Base-by-base conservation (phyloP, 2,888 invertebrate species). In the Bruchidius siliquastri region DNA sequence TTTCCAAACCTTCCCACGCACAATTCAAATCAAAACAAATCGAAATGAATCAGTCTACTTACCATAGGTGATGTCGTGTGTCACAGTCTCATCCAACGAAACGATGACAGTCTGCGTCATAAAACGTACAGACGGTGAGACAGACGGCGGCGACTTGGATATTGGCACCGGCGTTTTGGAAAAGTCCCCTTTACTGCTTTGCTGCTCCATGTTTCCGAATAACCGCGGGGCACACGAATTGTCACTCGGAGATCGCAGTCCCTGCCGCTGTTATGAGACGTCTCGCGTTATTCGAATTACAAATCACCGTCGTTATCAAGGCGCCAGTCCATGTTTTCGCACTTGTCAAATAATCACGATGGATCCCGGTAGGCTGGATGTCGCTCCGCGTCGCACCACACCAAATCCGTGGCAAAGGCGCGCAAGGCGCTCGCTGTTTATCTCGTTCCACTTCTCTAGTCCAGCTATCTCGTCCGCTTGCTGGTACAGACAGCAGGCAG, bases 41-140 rank as follows among this genome's bases (percentile, higher is more conserved):
- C 21, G 0, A 30, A 21, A 13, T 21, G n/a, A 72, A 71, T 49
- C 66, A 70, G 49, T 13, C 13, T n/a, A 83, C 87, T 85, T 82
- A 90, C 90, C 89, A 82, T 89, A 89, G 77, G 89, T 89, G 80
- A 90, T 87, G 81, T 88, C 87, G 83, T 89, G 89, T 75, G 88
- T 89, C 85, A 90, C 88, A 82, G 89, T 89, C 82, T 87, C 87
- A 82, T 80, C 85, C 73, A 87, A 80, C 18, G 86, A 86, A 68
- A 87, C 86, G 66, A 86, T 86, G 71, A 87, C 87, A 76, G 86
- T 87, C 79, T 84, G 84, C 70, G 86, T 87, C 84, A 85, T 85
- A 74, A 79, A 79, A 70, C 87, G 84, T 76, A 85, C 84, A 83
- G 86, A 85, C 79, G 85, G 86, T 83, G 86, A 85, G 30, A 81